phyloP scores from a whole-genome alignment of 2,888 invertebrate species.

The Tipula lateralis region DNA sequence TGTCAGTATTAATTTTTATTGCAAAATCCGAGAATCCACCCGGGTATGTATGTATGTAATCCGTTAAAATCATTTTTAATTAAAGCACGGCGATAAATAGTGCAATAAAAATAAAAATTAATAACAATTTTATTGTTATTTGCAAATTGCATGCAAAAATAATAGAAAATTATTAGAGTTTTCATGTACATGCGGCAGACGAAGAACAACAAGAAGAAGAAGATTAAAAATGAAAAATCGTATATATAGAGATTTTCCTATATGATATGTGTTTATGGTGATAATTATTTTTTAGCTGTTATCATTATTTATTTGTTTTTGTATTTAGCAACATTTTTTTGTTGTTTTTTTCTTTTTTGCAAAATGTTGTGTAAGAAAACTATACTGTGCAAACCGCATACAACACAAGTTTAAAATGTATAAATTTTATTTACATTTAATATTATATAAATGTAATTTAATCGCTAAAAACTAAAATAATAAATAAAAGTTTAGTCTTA shows the following conservation, averaged over 20 bases:
- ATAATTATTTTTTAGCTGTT: constrained; percentile 16
- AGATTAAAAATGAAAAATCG: not conserved
- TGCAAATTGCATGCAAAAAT: constrained; percentile 19
- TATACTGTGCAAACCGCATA: not conserved
- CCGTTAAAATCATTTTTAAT: not conserved
- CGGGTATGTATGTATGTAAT: too few species aligned
- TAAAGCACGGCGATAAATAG: not conserved
- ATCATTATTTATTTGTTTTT: not conserved
- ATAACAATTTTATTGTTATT: constrained; percentile 5
- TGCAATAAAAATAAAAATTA: constrained; percentile 2
- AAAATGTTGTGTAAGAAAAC: constrained; percentile 1
- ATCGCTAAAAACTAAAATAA: constrained; percentile 19
- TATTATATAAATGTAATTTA: constrained; percentile 19
- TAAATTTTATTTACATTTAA: constrained; percentile 24
- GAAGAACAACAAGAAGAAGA: not conserved
- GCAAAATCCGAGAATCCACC: not conserved
- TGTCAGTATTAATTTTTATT: not conserved
- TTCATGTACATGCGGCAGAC: not conserved
- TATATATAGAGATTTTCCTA: not conserved
- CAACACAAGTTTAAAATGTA: constrained; percentile 20
- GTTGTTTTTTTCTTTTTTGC: too few species aligned
- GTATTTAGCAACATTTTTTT: not conserved
- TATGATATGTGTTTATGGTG: constrained; percentile 13
- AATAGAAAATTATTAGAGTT: constrained; percentile 11
- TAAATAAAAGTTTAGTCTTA: constrained; percentile 24